Percentiles rank a stretch among this genome's conserved stretches.
Evolutionary conservation across 2,113 vertebrate species (phyloP).

Genomic region (Puntigrus tetrazona): DNA sequence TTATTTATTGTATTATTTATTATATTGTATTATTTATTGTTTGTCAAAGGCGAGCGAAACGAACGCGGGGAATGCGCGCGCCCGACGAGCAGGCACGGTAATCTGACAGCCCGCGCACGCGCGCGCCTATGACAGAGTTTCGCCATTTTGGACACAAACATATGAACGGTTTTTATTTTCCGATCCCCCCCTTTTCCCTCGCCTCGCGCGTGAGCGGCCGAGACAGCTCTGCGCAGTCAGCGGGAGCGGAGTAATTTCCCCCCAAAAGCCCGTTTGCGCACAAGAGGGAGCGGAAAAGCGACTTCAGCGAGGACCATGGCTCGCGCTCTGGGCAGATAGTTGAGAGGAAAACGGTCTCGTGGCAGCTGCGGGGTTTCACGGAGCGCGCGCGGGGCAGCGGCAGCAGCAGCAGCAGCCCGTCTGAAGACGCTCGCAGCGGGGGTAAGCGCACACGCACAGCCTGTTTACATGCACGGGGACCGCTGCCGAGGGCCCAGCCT

Average conservation of each 20-base stretch:
- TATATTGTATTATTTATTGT: too few relatives aligned
- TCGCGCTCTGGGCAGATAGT: slow-evolving; percentile 32
- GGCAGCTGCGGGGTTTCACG: slow-evolving; percentile 35
- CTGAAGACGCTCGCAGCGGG: slow-evolving; percentile 15
- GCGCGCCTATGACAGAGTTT: slow-evolving; percentile 53
- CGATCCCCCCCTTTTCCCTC: slow-evolving; percentile 48
- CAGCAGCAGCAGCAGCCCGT: slow-evolving; percentile 23
- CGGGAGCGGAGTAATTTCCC: neutral
- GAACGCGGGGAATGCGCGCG: neutral
- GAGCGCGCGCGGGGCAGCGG: slow-evolving; percentile 40
- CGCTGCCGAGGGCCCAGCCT: too few relatives aligned
- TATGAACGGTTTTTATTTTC: slow-evolving; percentile 72
- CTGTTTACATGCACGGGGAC: neutral
- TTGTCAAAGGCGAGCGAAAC: neutral
- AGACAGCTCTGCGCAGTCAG: slow-evolving; percentile 41
- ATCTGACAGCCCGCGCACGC: slow-evolving; percentile 36
- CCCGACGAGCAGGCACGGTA: slow-evolving; percentile 5
- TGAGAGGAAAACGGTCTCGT: slow-evolving; percentile 40
- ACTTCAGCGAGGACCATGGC: slow-evolving; percentile 19
- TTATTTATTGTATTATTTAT: too few relatives aligned
- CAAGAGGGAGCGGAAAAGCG: neutral
- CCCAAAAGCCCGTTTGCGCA: neutral
- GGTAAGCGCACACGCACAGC: slow-evolving; percentile 19
- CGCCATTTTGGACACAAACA: slow-evolving; percentile 81
- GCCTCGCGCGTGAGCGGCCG: slow-evolving; percentile 70